These are phyloP conservation scores for Quadroppia sp. DNA, from an alignment of 2,888 invertebrate genomes.

Conservation along the genomic window DNA sequence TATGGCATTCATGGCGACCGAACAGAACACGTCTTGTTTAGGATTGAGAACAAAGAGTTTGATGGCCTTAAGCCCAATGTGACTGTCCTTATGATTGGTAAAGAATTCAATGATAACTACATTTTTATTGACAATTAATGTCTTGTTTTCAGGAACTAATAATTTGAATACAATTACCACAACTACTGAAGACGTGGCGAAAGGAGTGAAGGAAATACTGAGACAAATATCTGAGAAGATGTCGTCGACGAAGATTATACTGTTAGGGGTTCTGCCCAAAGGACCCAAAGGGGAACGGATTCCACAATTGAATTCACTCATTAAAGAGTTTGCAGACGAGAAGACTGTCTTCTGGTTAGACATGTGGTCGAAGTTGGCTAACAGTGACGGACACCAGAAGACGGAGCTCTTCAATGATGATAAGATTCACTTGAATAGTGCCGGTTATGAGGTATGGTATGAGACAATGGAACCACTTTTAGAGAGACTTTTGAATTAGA, in stretches of 20 bases:
- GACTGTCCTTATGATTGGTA: slow-evolving; percentile 37
- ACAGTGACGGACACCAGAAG: background rate
- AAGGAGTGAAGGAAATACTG: slow-evolving; percentile 16
- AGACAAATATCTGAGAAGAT: slow-evolving; percentile 1
- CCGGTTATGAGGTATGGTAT: slow-evolving; percentile 25
- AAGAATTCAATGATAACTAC: background rate
- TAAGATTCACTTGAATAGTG: background rate
- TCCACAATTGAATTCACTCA: background rate
- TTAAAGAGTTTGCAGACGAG: background rate
- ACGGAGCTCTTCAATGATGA: background rate
- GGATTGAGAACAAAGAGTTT: slow-evolving; percentile 80
- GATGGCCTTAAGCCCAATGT: slow-evolving; percentile 85
- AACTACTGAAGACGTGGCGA: background rate
- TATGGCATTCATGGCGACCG: slow-evolving; percentile 83
- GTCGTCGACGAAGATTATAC: background rate
- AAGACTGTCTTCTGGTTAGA: slow-evolving; percentile 18
- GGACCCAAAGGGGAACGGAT: background rate
- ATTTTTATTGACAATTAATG: background rate
- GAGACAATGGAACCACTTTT: background rate
- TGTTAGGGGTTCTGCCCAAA: slow-evolving; percentile 23
- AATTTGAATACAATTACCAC: background rate
- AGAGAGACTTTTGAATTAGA: no score
- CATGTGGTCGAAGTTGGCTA: slow-evolving; percentile 1
- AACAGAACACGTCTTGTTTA: slow-evolving; percentile 86
- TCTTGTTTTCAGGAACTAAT: slow-evolving; percentile 7